Evolutionary conservation across 2,888 invertebrate species (phyloP), one percentile per base, ranked within the genome.

Genomic region (Pyrochroa serraticornis): DNA sequence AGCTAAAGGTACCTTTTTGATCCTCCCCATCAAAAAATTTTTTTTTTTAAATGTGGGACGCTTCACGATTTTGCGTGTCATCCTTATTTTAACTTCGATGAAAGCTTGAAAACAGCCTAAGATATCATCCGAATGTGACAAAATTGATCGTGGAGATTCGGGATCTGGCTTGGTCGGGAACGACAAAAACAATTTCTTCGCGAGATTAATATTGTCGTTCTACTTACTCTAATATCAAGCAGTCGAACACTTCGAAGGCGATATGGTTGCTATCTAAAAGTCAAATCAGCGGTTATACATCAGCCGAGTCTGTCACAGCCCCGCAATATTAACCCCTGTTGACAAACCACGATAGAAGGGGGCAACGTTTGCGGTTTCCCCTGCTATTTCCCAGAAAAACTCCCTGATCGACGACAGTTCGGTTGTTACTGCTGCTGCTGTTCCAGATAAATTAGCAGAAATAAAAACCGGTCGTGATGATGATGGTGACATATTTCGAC

Each of bases 11-110:
- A n/a, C n/a, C n/a, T n/a, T n/a, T n/a, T n/a, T n/a, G n/a, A n/a
- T n/a, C n/a, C n/a, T n/a, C n/a, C n/a, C n/a, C n/a, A n/a, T n/a
- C n/a, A n/a, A n/a, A n/a, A n/a, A n/a, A n/a, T n/a, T n/a, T n/a
- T n/a, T n/a, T n/a, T n/a, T n/a, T n/a, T n/a, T n/a, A 84, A 86
- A 85, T 87, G 86, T 87, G 87, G 87, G 88, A 90, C 89, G 89
- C 89, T 90, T 90, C 89, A 90, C 90, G 90, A 91, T 90, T 91
- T 91, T 91, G 90, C 90, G 90, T 90, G 90, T 91, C 90, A 91
- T 91, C 89, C 90, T 91, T 91, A n/a, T n/a, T n/a, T n/a, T n/a
- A n/a, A n/a, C n/a, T n/a, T n/a, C n/a, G n/a, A n/a, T n/a, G n/a
- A n/a, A n/a, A n/a, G n/a, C n/a, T n/a, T n/a, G n/a, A n/a, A n/a